These are phyloP conservation scores for Drosophila repletoides DNA, from an alignment of 1,140 invertebrate species.

Conservation along the genomic window DNA sequence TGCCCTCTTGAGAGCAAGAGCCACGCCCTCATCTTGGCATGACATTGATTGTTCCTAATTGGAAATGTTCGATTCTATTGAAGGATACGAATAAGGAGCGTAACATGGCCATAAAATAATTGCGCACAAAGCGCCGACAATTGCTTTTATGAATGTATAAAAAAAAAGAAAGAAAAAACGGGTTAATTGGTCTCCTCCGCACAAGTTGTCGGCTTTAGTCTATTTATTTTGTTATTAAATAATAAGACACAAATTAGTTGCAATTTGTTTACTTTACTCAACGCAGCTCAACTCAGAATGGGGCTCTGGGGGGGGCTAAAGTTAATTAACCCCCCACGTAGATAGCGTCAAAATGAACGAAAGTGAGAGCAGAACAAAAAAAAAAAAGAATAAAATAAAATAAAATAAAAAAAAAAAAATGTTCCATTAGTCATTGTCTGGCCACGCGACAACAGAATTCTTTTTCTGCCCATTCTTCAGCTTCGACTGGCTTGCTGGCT, in stretches of 20 bases:
- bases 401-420: slow-evolving; percentile 28
- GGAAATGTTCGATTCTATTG: slow-evolving; percentile 22
- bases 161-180: no score
- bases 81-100: slow-evolving; percentile 32
- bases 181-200: slow-evolving; percentile 33
- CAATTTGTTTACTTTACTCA: slow-evolving; percentile 76
- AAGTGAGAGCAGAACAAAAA: slow-evolving; percentile 18
- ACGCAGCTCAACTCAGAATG: slow-evolving; percentile 35
- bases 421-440: slow-evolving; percentile 71
- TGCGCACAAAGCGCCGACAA: slow-evolving; percentile 42
- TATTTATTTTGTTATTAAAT: slow-evolving; percentile 81
- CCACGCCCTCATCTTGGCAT: slow-evolving; percentile 25
- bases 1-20: neutral
- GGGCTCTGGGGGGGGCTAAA: slow-evolving; percentile 26
- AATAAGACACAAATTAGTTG: slow-evolving; percentile 80
- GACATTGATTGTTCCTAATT: slow-evolving; percentile 51
- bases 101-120: slow-evolving; percentile 48
- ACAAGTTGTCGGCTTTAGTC: slow-evolving; percentile 46
- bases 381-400: slow-evolving; percentile 17
- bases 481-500: no score
- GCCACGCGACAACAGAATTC: slow-evolving; percentile 53
- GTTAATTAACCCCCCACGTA: slow-evolving; percentile 67
- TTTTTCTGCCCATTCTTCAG: neutral
- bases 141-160: no score
- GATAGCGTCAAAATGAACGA: slow-evolving; percentile 16